Evolutionary conservation across 2,888 invertebrate species (phyloP).

Genomic region (Dasysyrphus albostriatus): DNA sequence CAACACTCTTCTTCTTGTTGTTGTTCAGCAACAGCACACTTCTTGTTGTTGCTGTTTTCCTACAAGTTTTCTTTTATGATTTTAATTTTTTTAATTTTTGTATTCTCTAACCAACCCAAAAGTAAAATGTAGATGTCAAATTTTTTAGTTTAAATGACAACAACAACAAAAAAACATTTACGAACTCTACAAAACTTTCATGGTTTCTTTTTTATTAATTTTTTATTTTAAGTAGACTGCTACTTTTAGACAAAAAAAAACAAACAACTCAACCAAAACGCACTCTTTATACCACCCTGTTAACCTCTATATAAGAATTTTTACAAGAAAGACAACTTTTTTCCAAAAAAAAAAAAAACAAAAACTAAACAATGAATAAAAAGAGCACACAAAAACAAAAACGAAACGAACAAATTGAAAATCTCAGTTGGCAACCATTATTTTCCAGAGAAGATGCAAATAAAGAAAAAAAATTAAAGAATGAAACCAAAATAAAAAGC

Average conservation of each 20-base stretch:
- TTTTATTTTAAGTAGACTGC: constrained; percentile 65
- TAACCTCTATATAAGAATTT: constrained; percentile 75
- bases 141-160: not conserved
- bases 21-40: not conserved
- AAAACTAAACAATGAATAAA: constrained; percentile 29
- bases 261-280: constrained; percentile 68
- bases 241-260: constrained; percentile 63
- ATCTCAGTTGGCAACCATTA: constrained; percentile 60
- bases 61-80: constrained; percentile 24
- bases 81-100: constrained; percentile 6
- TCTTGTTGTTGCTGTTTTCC: constrained; percentile 23
- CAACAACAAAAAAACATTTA: not conserved
- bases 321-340: constrained; percentile 66
- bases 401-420: constrained; percentile 25
- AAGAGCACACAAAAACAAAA: constrained; percentile 59
- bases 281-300: constrained; percentile 75
- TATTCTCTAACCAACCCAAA: constrained; percentile 41
- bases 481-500: constrained; percentile 21
- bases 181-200: constrained; percentile 52
- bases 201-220: constrained; percentile 56
- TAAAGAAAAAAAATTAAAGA: not conserved
- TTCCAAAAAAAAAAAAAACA: constrained; percentile 44
- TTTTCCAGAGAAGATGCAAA: constrained; percentile 31
- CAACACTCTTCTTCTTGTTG: constrained; percentile 19
- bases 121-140: constrained; percentile 40